phyloP scores from a whole-genome alignment of 2,888 invertebrate genomes.

The Metalampra italica region DNA sequence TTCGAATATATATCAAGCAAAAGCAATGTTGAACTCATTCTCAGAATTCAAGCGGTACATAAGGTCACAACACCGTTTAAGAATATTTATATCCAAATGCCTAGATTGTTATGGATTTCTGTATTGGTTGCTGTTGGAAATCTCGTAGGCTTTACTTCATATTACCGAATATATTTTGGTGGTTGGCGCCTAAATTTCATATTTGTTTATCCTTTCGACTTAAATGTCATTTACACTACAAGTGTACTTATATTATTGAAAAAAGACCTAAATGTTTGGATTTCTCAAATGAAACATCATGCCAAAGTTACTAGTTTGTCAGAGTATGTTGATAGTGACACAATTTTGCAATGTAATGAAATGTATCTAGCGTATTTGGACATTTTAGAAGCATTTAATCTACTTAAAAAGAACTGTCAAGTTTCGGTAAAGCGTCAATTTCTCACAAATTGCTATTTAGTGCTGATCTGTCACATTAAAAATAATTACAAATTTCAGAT shows the following conservation, averaged over 20 bases:
- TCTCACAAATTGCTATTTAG: too few relatives aligned
- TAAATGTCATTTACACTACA: background rate
- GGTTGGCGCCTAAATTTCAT: background rate
- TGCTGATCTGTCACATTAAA: too few relatives aligned
- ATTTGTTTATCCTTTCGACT: background rate
- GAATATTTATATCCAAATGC: too few relatives aligned
- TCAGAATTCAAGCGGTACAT: background rate
- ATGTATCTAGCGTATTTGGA: background rate
- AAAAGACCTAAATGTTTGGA: background rate
- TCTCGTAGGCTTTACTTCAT: background rate
- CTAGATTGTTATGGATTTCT: background rate
- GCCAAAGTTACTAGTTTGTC: too few relatives aligned
- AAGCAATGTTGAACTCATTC: background rate
- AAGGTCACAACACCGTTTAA: background rate
- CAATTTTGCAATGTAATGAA: background rate
- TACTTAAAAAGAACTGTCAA: conserved; percentile 1
- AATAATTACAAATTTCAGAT: too few relatives aligned
- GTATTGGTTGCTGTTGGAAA: background rate
- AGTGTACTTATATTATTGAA: background rate
- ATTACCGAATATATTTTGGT: background rate
- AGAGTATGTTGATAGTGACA: too few relatives aligned
- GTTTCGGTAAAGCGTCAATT: too few relatives aligned
- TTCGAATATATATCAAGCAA: background rate
- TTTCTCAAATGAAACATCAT: background rate
- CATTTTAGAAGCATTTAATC: background rate